Percentiles rank a stretch among this genome's conserved stretches.
Evolutionary conservation across 1,140 invertebrate genomes (phyloP).

Genomic region (Portunus trituberculatus): DNA sequence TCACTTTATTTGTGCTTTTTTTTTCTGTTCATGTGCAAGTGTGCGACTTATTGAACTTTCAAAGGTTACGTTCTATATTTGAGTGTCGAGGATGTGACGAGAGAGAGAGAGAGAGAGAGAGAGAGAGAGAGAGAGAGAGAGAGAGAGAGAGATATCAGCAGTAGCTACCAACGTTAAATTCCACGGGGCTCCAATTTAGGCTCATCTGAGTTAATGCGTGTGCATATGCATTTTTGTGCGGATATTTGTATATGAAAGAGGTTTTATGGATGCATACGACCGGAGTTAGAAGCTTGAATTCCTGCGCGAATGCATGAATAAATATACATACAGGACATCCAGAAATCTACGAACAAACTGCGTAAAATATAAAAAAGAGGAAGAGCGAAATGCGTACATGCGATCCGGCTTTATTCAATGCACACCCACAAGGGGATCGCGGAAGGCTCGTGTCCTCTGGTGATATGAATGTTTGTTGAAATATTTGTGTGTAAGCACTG

Average conservation of each 20-base stretch:
- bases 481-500: not conserved
- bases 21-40: too few relatives aligned
- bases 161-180: not conserved
- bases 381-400: not conserved
- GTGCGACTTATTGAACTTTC: too few relatives aligned
- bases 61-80: too few relatives aligned
- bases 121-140: conserved; percentile 20
- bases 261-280: not conserved
- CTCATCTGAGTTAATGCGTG: not conserved
- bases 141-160: not conserved
- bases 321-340: not conserved
- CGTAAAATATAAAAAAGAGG: not conserved
- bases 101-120: conserved; percentile 20
- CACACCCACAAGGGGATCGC: not conserved
- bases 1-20: too few relatives aligned
- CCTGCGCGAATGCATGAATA: not conserved
- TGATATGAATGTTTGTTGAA: not conserved
- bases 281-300: not conserved
- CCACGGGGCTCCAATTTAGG: not conserved
- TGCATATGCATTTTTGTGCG: conserved; percentile 3
- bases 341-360: not conserved
- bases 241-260: conserved; percentile 14
- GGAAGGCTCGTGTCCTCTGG: not conserved
- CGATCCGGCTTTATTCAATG: not conserved
- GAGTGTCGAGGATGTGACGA: not conserved